Base-by-base conservation (phyloP, 2,113 vertebrate species). In the Calypte anna region DNA sequence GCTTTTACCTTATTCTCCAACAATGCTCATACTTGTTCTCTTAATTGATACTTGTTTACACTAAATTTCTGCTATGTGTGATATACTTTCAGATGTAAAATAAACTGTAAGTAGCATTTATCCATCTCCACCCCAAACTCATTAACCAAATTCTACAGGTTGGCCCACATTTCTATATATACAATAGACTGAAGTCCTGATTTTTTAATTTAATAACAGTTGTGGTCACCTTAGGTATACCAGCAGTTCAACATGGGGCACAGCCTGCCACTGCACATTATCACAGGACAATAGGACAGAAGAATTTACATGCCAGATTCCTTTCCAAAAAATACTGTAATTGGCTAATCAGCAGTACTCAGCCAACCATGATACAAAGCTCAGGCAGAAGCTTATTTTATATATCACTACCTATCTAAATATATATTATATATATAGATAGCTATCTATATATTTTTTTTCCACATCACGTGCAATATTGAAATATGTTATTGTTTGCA, bases 31-130 rank as follows among this genome's bases (percentile, higher is more conserved):
- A 90, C 75, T 91, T 95, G 91, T 95, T 93, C 86, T 88, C 80
- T 86, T 94, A 94, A 95, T 94, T 95, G 87, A 87, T 82, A 94
- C 79, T 92, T 94, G 91, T 96, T 96, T 95, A 97, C 72, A 95
- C 86, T 91, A 96, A 8, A 96, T 96, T 93, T 88, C 79, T 96
- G 82, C 91, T 95, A 91, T 53, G 85, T 94, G 94, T 93, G 95
- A 96, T 94, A 95, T 91, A 96, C 91, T 88, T 96, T 74, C 72
- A 95, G 44, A 75, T 95, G 93, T 86, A 97, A 97, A 92, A 96
- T 93, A 94, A 96, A 94, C 91, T 93, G 90, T 91, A 95, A 96
- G 90, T 74, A 95, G 79, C 87, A 81, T 95, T 95, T 92, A 88
- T 93, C 61, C 64, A 93, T 90, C 69, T 88, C 91, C 31, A 86